A percentile compares a stretch with the other conserved stretches of the same genome.
Evolutionary conservation across 2,797 vertebrate genomes (phyloP).

Genomic region (Centropyge bicolor): DNA sequence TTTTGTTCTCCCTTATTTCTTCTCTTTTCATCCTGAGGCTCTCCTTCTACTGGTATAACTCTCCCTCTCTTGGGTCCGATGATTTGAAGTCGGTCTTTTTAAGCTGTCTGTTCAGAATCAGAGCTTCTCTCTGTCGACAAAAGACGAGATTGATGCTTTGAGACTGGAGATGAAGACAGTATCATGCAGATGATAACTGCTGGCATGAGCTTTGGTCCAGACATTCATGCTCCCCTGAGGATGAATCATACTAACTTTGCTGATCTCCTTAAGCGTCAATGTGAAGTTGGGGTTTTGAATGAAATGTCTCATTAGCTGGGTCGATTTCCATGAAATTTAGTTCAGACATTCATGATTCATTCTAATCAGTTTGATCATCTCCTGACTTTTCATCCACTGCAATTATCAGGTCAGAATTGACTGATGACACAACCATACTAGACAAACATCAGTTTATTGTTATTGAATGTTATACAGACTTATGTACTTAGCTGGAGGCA

Average conservation of each 20-base stretch:
- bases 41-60: neutral
- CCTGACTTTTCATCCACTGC: neutral
- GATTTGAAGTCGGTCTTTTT: conserved; percentile 39
- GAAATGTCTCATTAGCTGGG: neutral
- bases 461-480: neutral
- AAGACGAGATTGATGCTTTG: conserved; percentile 43
- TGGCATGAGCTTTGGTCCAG: conserved; percentile 4
- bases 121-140: conserved; percentile 30
- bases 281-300: neutral
- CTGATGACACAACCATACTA: neutral
- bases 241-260: neutral
- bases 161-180: conserved; percentile 34
- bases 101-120: conserved; percentile 30
- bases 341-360: neutral
- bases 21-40: neutral
- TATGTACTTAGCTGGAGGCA: conserved; percentile 1
- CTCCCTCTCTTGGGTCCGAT: conserved; percentile 2
- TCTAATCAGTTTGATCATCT: too few relatives aligned
- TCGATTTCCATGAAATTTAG: neutral
- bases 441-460: neutral
- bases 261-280: neutral
- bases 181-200: conserved; percentile 35
- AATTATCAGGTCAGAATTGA: neutral
- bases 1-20: neutral
- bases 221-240: neutral